These are phyloP conservation scores for Laticauda colubrina DNA, from an alignment of 2,113 vertebrate species.

Conservation along the genomic window DNA sequence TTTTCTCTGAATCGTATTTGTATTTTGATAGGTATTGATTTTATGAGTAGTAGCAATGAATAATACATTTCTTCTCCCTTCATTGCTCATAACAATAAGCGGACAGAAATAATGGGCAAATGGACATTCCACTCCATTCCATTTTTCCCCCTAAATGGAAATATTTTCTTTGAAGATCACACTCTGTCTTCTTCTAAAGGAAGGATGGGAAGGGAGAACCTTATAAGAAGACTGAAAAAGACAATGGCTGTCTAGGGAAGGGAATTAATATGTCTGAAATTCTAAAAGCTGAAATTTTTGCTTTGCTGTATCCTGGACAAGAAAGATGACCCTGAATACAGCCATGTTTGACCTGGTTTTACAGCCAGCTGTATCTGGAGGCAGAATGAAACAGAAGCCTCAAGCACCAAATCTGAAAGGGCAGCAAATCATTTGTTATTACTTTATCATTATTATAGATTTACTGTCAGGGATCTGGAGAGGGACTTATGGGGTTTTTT, in stretches of 20 bases:
- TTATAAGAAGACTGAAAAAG: constrained; percentile 34
- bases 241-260: constrained; percentile 7
- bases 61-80: constrained; percentile 57
- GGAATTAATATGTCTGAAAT: not conserved
- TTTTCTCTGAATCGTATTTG: constrained; percentile 64
- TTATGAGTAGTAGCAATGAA: constrained; percentile 58
- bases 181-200: constrained; percentile 15
- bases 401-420: not conserved
- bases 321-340: constrained; percentile 27
- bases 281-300: not conserved
- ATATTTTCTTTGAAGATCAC: constrained; percentile 20
- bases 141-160: constrained; percentile 7
- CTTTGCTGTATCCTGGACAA: constrained; percentile 34
- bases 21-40: constrained; percentile 64
- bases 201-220: constrained; percentile 23
- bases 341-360: not conserved
- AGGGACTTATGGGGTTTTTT: not conserved
- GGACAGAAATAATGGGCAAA: constrained; percentile 45
- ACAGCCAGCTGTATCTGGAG: not conserved
- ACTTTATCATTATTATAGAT: not conserved
- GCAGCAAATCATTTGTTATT: not conserved
- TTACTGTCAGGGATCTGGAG: not conserved
- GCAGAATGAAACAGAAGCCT: not conserved
- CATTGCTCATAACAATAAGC: constrained; percentile 44
- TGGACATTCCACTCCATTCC: not conserved